A percentile compares a stretch with the other conserved stretches of the same genome.
Conservation (phyloP, 2,113 vertebrate genomes). For the Carlito syrichta region DNA sequence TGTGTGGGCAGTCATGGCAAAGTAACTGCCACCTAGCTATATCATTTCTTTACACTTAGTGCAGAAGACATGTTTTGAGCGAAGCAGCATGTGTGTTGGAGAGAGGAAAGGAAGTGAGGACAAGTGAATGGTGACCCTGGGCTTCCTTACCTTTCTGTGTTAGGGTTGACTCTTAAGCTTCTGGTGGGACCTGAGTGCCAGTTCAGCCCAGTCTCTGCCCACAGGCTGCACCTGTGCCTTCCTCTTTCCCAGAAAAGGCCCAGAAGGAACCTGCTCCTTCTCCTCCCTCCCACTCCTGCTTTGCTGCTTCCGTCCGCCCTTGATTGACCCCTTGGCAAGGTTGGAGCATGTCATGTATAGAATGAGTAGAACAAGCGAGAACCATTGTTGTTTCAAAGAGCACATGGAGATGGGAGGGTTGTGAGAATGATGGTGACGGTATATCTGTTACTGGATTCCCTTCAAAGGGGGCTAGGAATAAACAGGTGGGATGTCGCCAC, state of each 20-base stretch:
- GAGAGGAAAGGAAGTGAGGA: background rate
- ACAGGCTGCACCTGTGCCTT: background rate
- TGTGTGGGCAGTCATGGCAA: background rate
- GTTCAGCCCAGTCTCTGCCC: background rate
- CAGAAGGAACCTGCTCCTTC: too few species aligned
- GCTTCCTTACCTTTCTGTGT: background rate
- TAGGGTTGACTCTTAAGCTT: background rate
- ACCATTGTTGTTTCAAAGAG: background rate
- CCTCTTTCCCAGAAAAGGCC: accelerated
- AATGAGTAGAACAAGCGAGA: background rate
- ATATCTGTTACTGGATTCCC: background rate
- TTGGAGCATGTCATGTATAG: accelerated
- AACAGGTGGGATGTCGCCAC: too few species aligned
- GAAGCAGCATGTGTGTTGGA: background rate
- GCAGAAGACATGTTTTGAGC: background rate
- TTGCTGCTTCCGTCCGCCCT: background rate
- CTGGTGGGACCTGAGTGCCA: too few species aligned
- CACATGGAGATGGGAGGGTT: background rate
- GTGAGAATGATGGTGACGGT: accelerated
- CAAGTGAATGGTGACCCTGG: too few species aligned
- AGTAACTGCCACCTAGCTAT: background rate
- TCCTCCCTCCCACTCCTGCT: background rate
- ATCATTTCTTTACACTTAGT: background rate
- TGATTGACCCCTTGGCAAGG: background rate
- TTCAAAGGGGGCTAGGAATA: background rate